These are phyloP conservation scores for Callospermophilus lateralis DNA, from an alignment of 2,113 vertebrate genomes.

Conservation along the genomic window DNA sequence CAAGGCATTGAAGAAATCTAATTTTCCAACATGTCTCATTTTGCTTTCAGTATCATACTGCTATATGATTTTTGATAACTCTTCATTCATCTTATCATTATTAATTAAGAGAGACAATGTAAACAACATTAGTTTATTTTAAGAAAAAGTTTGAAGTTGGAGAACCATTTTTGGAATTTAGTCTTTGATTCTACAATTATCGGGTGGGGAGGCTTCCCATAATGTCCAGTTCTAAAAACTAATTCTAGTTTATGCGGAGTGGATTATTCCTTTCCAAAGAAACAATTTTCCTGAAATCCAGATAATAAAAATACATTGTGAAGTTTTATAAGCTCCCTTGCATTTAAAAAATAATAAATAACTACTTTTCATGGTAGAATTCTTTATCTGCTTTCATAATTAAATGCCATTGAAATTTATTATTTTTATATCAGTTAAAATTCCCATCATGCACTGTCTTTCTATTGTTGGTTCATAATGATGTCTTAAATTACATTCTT, in stretches of 20 bases:
- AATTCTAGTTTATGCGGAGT: neutral
- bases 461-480: neutral
- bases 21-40: slow-evolving; percentile 56
- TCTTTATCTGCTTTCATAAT: slow-evolving; percentile 55
- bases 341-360: slow-evolving; percentile 38
- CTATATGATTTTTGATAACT: slow-evolving; percentile 1
- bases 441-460: neutral
- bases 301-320: slow-evolving; percentile 4
- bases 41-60: slow-evolving; percentile 40
- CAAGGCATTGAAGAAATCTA: slow-evolving; percentile 62
- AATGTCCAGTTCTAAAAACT: slow-evolving; percentile 48
- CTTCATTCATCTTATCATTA: neutral
- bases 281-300: neutral
- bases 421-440: slow-evolving; percentile 43
- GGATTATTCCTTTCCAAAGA: neutral
- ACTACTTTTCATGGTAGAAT: neutral
- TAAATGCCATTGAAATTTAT: neutral
- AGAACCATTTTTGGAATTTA: slow-evolving; percentile 38
- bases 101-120: slow-evolving; percentile 36
- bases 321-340: neutral
- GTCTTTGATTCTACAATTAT: neutral
- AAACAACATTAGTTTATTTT: slow-evolving; percentile 42
- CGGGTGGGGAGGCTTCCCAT: neutral
- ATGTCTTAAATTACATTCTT: slow-evolving; percentile 24
- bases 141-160: neutral